A percentile compares a stretch with the other conserved stretches of the same genome.
Conservation (phyloP, 2,797 vertebrate species). For the Psittacula echo region DNA sequence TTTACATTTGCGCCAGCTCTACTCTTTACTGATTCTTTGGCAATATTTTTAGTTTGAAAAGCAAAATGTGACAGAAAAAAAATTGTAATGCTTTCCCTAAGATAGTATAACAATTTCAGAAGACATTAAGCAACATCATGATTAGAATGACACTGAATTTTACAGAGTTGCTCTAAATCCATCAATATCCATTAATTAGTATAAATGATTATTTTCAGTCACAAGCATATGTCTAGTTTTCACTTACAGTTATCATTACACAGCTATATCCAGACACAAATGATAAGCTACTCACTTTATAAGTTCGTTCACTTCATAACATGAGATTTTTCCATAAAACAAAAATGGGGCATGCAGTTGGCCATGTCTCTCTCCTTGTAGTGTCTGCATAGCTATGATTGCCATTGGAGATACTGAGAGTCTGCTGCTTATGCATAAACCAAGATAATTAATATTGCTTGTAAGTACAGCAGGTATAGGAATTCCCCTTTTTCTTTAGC, state of each 20-base stretch:
- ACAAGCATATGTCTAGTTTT: not conserved
- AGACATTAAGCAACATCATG: not conserved
- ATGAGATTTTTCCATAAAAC: not conserved
- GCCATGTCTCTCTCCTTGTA: not conserved
- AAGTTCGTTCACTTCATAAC: not conserved
- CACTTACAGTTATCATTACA: not conserved
- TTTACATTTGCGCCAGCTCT: not conserved
- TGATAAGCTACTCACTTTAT: not conserved
- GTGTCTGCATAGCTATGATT: fast-evolving
- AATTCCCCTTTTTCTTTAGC: not conserved
- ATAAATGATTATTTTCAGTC: not conserved
- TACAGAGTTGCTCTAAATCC: not conserved
- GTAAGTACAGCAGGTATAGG: not conserved
- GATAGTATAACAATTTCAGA: not conserved
- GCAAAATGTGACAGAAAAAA: not conserved
- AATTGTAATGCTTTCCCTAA: not conserved
- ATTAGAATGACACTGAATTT: not conserved
- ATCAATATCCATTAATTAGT: not conserved
- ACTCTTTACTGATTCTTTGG: not conserved
- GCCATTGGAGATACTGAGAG: not conserved
- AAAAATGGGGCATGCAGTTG: not conserved
- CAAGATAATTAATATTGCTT: not conserved
- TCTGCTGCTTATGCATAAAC: not conserved
- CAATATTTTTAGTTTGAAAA: not conserved
- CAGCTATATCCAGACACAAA: not conserved